Evolutionary conservation across 2,113 vertebrate species (phyloP), one percentile per base, ranked within the genome.

Genomic region (Petrocephalus microphthalmus): DNA sequence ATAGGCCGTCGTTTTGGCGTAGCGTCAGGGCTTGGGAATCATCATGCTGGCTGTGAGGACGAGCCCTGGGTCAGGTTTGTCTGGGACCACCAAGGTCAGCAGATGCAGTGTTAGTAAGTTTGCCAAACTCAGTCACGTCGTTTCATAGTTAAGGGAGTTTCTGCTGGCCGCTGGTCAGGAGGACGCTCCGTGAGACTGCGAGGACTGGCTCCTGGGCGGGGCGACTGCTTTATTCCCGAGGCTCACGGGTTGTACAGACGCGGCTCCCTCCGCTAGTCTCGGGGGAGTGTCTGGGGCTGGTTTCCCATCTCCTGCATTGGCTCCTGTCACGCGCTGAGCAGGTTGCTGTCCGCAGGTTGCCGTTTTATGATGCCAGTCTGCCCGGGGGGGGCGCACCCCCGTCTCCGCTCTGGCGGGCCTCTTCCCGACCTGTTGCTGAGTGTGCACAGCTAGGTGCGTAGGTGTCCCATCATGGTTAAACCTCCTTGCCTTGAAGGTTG

Each of bases 321-420:
- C 29, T 25, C 22, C 19, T 54, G 51, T 93, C 94, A 95, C 93
- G 91, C 94, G 91, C 90, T 90, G 93, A 93, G 95, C 96, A 96
- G 95, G 96, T 96, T 60, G 56, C 20, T 60, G 2, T 22, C 20
- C 20, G 20, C 57, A n/a, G 57, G n/a, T 64, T 2, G 57, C 10
- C 20, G 20, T n/a, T 60, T 60, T n/a, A 60, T 20, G 5, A 57
- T 19, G 0, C 7, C 22, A 60, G 57, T 25, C 7, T 11, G 8
- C 8, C n/a, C 13, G 25, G 25, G 60, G 60, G 60, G 25, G 8
- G 2, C 0, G 60, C 60, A 13, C n/a, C 25, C 25, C 60, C 60
- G 0, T 1, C 60, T 29, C n/a, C 60, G 4, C n/a, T 67, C 60
- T 13, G 10, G 60, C 5, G n/a, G 60, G 60, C 10, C n/a, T 29